Conservation (phyloP, 2,888 invertebrate genomes). For the Strigamia crassipes region DNA sequence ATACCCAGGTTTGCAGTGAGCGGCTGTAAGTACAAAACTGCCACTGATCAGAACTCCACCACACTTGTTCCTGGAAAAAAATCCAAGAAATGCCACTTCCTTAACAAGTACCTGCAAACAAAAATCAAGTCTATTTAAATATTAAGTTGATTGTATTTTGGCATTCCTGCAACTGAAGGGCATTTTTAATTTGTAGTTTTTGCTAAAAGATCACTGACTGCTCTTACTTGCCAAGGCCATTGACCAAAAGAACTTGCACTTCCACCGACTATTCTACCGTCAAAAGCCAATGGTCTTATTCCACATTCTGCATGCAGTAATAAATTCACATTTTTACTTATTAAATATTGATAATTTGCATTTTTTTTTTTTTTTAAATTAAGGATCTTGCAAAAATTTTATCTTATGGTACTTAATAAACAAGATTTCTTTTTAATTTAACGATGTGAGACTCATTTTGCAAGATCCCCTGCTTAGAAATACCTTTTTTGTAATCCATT, state of each 20-base stretch:
- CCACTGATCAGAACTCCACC: conserved; percentile 90
- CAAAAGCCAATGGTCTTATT: conserved; percentile 72
- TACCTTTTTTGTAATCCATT: conserved; percentile 20
- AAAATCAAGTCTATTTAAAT: background rate
- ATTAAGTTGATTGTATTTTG: background rate
- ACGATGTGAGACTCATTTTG: no score
- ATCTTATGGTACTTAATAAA: no score
- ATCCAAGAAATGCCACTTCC: conserved; percentile 89
- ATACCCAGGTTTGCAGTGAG: conserved; percentile 93
- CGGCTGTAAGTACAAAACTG: conserved; percentile 86
- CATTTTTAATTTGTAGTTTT: conserved; percentile 17
- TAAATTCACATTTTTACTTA: background rate
- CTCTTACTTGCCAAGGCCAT: conserved; percentile 80
- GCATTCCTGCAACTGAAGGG: background rate
- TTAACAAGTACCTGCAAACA: conserved; percentile 71
- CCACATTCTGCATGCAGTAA: conserved; percentile 75
- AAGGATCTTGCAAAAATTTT: no score
- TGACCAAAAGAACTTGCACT: conserved; percentile 83
- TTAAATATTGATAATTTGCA: no score
- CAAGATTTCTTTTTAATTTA: no score
- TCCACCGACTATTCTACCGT: conserved; percentile 85
- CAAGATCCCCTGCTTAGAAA: background rate
- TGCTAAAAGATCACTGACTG: conserved; percentile 22
- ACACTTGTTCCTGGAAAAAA: conserved; percentile 93
- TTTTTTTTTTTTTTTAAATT: no score